phyloP scores from a whole-genome alignment of 2,113 vertebrate genomes.

The Phylloscopus trochiloides region DNA sequence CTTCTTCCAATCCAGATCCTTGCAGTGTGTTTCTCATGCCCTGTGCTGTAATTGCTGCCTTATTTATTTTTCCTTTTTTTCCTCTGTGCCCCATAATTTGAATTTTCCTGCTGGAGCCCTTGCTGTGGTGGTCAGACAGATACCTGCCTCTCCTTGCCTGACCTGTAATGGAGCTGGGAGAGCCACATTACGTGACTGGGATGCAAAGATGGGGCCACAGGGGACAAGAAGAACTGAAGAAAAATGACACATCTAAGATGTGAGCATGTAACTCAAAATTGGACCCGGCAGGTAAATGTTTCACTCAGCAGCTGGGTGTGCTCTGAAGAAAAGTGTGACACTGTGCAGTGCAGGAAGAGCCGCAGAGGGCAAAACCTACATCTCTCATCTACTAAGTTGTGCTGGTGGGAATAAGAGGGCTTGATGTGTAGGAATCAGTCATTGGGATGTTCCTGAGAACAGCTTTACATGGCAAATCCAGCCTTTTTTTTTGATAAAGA shows the following conservation, averaged over 20 bases:
- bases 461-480: background rate
- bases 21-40: background rate
- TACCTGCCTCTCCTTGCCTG: background rate
- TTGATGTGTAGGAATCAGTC: background rate
- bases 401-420: background rate
- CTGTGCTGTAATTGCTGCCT: background rate
- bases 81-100: background rate
- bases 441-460: background rate
- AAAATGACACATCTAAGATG: background rate
- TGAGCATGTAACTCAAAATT: background rate
- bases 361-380: background rate
- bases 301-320: background rate
- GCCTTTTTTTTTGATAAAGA: background rate
- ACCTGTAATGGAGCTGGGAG: background rate
- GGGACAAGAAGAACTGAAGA: background rate
- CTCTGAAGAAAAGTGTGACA: background rate
- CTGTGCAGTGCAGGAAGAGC: background rate
- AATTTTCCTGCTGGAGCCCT: background rate
- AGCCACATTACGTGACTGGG: fast-evolving
- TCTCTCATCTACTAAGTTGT: background rate
- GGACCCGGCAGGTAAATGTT: background rate
- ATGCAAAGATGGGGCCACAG: background rate
- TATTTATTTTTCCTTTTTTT: background rate
- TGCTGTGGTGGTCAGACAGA: background rate
- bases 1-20: background rate